phyloP scores from a whole-genome alignment of 2,797 vertebrate genomes.

The Anableps anableps region DNA sequence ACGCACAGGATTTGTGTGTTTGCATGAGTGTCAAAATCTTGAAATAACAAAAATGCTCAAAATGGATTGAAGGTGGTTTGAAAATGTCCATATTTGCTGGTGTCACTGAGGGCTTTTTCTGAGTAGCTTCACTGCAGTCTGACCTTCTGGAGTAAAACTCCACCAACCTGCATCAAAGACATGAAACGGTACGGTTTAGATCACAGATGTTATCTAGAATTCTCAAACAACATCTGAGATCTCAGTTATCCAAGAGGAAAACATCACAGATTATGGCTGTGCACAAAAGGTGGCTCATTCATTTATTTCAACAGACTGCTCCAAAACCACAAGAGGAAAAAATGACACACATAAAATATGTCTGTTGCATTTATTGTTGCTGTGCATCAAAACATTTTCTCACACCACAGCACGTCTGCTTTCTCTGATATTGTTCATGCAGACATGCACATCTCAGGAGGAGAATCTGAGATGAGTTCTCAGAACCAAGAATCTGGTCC shows the following conservation, averaged over 20 bases:
- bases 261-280: constrained; percentile 8
- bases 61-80: constrained; percentile 4
- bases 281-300: neutral
- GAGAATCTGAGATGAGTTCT: neutral
- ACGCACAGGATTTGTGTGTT: constrained; percentile 4
- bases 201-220: constrained; percentile 54
- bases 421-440: neutral
- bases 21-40: constrained; percentile 20
- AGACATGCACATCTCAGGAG: neutral
- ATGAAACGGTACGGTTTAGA: constrained; percentile 42
- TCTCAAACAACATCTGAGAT: constrained; percentile 54
- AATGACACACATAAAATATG: neutral
- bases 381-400: neutral
- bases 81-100: constrained; percentile 25
- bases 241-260: constrained; percentile 41
- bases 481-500: neutral
- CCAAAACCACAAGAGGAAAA: neutral
- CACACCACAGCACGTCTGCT: neutral
- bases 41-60: constrained; percentile 11
- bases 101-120: constrained; percentile 33
- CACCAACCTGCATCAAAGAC: constrained; percentile 50
- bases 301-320: neutral
- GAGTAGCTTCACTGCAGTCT: constrained; percentile 26
- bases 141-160: constrained; percentile 37
- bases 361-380: neutral